Evolutionary conservation across 1,140 invertebrate species (phyloP).

Genomic region (Anadara kagoshimensis): DNA sequence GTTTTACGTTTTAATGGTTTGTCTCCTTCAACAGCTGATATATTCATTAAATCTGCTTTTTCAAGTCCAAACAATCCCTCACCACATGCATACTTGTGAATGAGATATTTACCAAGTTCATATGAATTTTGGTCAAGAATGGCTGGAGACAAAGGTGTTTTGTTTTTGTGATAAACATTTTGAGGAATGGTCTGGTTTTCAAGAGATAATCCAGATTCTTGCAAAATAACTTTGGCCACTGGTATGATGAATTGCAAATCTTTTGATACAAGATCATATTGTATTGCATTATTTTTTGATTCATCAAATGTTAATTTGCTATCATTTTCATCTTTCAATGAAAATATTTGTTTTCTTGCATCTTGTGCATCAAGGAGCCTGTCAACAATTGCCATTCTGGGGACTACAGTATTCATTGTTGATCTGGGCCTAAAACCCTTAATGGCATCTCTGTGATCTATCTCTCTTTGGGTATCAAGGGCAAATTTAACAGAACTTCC

Average conservation of each 20-base stretch:
- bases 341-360: background rate
- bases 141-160: background rate
- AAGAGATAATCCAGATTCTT: background rate
- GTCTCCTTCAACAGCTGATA: constrained; percentile 1
- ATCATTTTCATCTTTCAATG: too few relatives aligned
- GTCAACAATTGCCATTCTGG: constrained; percentile 16
- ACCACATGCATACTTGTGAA: background rate
- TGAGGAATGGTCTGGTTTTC: background rate
- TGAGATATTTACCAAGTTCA: too few relatives aligned
- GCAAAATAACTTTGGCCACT: background rate
- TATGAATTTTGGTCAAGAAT: constrained; percentile 16
- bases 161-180: constrained; percentile 19
- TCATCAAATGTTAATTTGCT: too few relatives aligned
- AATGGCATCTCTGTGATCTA: constrained; percentile 25
- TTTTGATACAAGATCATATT: too few relatives aligned
- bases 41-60: background rate
- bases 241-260: constrained; percentile 1
- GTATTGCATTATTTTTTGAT: too few relatives aligned
- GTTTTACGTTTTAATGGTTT: constrained; percentile 3
- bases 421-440: constrained; percentile 17
- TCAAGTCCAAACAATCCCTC: background rate
- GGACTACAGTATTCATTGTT: constrained; percentile 9
- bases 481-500: background rate
- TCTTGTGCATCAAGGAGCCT: constrained; percentile 1
- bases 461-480: constrained; percentile 22